Conservation (phyloP, 2,888 invertebrate species). For the Dynastes grantii region DNA sequence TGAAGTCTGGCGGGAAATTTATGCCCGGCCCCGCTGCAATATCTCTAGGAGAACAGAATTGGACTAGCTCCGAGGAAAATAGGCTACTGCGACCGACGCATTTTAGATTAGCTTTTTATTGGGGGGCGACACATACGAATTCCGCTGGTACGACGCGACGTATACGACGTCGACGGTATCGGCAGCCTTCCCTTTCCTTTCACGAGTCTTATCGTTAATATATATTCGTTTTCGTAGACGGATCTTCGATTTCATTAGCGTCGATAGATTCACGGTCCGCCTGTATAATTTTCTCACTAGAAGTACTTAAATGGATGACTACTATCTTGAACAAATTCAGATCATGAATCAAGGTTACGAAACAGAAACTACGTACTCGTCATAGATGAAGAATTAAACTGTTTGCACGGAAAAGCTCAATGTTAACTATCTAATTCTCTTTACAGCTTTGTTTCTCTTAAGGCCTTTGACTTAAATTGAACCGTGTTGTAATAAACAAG, state of each 20-base stretch:
- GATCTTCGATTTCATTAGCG: constrained; percentile 43
- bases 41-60: constrained; percentile 70
- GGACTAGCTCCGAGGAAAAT: constrained; percentile 70
- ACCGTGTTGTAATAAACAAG: too few relatives aligned
- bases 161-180: constrained; percentile 27
- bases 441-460: too few relatives aligned
- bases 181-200: constrained; percentile 11
- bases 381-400: neutral
- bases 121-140: constrained; percentile 55
- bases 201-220: constrained; percentile 39
- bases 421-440: too few relatives aligned
- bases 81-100: constrained; percentile 70
- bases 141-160: constrained; percentile 31
- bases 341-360: neutral
- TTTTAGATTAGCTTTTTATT: constrained; percentile 71
- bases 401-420: too few relatives aligned
- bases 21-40: constrained; percentile 70
- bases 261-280: constrained; percentile 18
- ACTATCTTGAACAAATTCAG: neutral
- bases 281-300: constrained; percentile 4
- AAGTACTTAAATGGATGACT: neutral
- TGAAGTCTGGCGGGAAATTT: constrained; percentile 78
- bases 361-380: too few relatives aligned
- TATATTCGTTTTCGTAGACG: constrained; percentile 24
- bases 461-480: too few relatives aligned